Evolutionary conservation across 2,113 vertebrate genomes (phyloP).

Genomic region (Prunella fulvescens): DNA sequence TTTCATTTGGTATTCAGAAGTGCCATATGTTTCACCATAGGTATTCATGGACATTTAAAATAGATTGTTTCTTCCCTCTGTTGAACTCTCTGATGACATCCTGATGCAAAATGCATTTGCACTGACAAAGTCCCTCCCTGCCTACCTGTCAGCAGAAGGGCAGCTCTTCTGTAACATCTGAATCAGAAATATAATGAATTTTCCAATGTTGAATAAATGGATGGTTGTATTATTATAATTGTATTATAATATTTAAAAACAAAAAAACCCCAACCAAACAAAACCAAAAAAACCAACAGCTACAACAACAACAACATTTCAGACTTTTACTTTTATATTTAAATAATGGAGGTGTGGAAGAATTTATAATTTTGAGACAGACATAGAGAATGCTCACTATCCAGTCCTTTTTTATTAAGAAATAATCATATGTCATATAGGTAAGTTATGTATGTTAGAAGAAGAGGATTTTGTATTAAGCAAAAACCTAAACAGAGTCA

Average conservation of each 20-base stretch:
- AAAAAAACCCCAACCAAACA: too few relatives aligned
- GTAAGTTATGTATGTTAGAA: not conserved
- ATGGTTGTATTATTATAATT: not conserved
- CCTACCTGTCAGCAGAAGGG: not conserved
- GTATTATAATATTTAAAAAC: not conserved
- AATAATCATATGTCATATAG: not conserved
- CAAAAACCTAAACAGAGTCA: not conserved
- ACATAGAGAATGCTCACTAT: not conserved
- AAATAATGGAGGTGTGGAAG: not conserved
- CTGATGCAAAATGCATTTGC: constrained; percentile 33
- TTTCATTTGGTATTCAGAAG: constrained; percentile 51
- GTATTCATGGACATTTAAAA: constrained; percentile 36
- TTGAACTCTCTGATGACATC: constrained; percentile 12
- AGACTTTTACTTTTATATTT: not conserved
- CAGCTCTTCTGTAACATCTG: not conserved
- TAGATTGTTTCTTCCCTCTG: constrained; percentile 18
- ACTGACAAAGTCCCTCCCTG: not conserved
- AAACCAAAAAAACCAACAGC: too few relatives aligned
- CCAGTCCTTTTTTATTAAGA: not conserved
- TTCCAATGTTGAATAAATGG: not conserved
- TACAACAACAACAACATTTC: not conserved
- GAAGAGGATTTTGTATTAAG: not conserved
- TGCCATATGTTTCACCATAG: constrained; percentile 20
- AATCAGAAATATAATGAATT: not conserved
- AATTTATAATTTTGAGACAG: not conserved